Evolutionary conservation across 1,140 invertebrate species (phyloP).

Genomic region (Frieseomelitta varia): DNA sequence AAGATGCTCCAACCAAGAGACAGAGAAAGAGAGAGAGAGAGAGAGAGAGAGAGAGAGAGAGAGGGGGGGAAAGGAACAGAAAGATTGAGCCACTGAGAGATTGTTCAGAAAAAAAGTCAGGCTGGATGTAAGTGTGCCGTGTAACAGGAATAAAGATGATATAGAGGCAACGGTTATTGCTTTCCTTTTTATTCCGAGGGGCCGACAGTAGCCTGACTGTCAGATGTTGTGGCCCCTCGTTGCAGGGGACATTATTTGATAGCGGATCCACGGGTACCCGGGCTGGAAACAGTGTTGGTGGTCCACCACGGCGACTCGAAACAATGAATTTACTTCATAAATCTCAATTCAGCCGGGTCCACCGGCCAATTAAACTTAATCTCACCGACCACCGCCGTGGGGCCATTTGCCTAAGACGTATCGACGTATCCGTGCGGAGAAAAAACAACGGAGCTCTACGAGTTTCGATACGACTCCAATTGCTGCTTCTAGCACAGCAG

Average conservation of each 20-base stretch:
- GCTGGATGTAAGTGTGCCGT: conserved; percentile 49
- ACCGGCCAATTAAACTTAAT: conserved; percentile 80
- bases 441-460: conserved; percentile 12
- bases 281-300: conserved; percentile 73
- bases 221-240: conserved; percentile 71
- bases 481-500: conserved; percentile 16
- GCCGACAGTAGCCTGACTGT: conserved; percentile 70
- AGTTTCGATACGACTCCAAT: conserved; percentile 39
- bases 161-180: conserved; percentile 54
- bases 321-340: conserved; percentile 82
- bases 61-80: not conserved
- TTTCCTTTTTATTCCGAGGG: conserved; percentile 58
- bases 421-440: conserved; percentile 41
- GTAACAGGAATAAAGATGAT: conserved; percentile 62
- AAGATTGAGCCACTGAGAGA: not conserved
- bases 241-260: conserved; percentile 79
- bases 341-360: conserved; percentile 79
- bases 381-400: conserved; percentile 71
- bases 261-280: conserved; percentile 50
- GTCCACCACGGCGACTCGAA: conserved; percentile 76
- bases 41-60: no score
- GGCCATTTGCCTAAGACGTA: conserved; percentile 74
- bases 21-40: no score
- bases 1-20: not conserved
- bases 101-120: conserved; percentile 32